phyloP scores from a whole-genome alignment of 2,888 invertebrate genomes.

The Uropetala carovei region DNA sequence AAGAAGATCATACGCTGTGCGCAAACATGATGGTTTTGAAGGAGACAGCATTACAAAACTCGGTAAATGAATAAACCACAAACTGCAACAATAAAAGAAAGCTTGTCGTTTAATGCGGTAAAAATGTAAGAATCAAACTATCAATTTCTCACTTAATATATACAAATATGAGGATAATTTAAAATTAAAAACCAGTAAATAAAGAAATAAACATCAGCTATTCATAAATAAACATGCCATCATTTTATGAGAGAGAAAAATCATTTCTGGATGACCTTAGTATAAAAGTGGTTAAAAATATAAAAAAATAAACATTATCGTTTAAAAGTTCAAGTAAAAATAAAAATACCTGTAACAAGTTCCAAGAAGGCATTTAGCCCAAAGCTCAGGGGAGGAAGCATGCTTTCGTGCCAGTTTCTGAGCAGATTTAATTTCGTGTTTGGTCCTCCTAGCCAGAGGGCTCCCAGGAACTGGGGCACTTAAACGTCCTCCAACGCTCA shows the following conservation, averaged over 20 bases:
- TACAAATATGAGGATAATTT: neutral
- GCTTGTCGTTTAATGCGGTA: neutral
- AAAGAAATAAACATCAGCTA: neutral
- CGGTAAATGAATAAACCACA: constrained; percentile 97
- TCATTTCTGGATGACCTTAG: no score
- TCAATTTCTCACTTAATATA: neutral
- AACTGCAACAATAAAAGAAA: constrained; percentile 77
- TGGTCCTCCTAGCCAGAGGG: constrained; percentile 94
- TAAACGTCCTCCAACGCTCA: constrained; percentile 70
- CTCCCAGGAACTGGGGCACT: constrained; percentile 83
- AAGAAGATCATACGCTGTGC: constrained; percentile 90
- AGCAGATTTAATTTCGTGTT: constrained; percentile 95
- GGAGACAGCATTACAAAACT: constrained; percentile 82
- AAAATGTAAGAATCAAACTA: neutral
- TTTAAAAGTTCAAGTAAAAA: constrained; percentile 19
- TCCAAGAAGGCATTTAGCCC: constrained; percentile 93
- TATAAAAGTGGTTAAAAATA: no score
- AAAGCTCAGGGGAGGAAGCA: constrained; percentile 86
- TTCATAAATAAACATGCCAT: neutral
- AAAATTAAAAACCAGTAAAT: neutral
- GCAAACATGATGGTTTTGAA: constrained; percentile 86
- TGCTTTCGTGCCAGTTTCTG: constrained; percentile 86
- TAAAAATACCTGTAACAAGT: constrained; percentile 84
- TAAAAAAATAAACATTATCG: constrained; percentile 29
- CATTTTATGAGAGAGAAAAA: no score